These are phyloP conservation scores for Criorhina ranunculi DNA, from an alignment of 2,888 invertebrate species.

Conservation along the genomic window DNA sequence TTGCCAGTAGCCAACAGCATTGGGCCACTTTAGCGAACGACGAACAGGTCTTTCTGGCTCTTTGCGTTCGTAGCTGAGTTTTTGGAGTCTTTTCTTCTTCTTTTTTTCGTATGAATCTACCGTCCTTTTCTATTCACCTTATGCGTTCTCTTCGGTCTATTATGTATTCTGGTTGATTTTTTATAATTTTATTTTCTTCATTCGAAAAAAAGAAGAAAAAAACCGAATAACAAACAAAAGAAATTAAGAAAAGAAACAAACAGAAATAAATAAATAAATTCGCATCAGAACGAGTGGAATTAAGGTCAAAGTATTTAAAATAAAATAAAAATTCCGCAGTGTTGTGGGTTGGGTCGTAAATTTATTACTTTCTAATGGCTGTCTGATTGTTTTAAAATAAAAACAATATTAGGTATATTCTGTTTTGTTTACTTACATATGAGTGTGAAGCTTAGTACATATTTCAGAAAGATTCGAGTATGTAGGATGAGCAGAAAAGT, in stretches of 20 bases:
- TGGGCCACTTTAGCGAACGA: conserved; percentile 35
- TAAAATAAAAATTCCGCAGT: conserved; percentile 39
- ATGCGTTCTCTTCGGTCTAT: conserved; percentile 5
- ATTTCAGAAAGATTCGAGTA: not conserved
- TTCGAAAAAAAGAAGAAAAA: conserved; percentile 6
- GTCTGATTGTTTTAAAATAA: conserved; percentile 28
- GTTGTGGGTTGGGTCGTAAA: conserved; percentile 36
- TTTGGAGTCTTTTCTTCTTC: no score
- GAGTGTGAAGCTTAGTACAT: not conserved
- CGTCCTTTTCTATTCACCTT: conserved; percentile 4
- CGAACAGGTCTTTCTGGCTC: conserved; percentile 57
- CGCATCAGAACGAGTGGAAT: conserved; percentile 46
- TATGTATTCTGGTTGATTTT: conserved; percentile 22
- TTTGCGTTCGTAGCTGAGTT: conserved; percentile 8
- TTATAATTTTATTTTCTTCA: conserved; percentile 32
- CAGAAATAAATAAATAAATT: conserved; percentile 13
- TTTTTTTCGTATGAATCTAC: conserved; percentile 13
- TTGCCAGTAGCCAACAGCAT: conserved; percentile 36
- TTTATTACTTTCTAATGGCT: conserved; percentile 30
- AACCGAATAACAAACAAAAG: conserved; percentile 7
- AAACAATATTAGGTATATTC: not conserved
- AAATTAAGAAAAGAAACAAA: conserved; percentile 15
- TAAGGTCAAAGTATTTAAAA: conserved; percentile 61
- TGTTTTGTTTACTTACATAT: conserved; percentile 2
- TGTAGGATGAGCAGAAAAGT: not conserved